A percentile compares a stretch with the other conserved stretches of the same genome.
Conservation (phyloP, 2,888 invertebrate species). For the Theretra japonica region DNA sequence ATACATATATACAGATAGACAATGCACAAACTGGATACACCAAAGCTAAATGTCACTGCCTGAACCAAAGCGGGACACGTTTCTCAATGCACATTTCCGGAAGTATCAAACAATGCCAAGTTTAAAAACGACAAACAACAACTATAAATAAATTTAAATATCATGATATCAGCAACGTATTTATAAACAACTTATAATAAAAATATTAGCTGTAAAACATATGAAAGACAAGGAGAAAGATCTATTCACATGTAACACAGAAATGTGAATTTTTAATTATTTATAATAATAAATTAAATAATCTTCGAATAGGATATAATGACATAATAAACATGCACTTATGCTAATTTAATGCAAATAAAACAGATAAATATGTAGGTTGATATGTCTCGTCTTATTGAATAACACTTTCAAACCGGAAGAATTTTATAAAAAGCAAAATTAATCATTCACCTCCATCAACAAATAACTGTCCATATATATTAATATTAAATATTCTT, state of each 20-base stretch:
- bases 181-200: no score
- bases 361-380: background rate
- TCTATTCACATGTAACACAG: background rate
- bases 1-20: background rate
- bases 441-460: background rate
- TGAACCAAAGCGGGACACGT: slow-evolving; percentile 7
- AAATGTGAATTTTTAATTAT: background rate
- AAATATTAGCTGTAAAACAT: no score
- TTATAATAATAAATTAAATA: background rate
- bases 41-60: slow-evolving; percentile 18
- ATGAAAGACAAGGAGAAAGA: background rate
- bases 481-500: no score
- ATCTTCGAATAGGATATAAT: background rate
- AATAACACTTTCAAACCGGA: slow-evolving; percentile 37
- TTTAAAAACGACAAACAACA: background rate
- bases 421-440: slow-evolving; percentile 14
- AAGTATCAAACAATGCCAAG: slow-evolving; percentile 10
- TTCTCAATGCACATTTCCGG: slow-evolving; percentile 14
- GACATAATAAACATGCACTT: background rate
- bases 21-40: slow-evolving; percentile 23
- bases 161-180: background rate
- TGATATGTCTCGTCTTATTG: background rate
- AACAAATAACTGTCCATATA: background rate
- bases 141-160: background rate
- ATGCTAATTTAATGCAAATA: slow-evolving; percentile 7